A percentile compares a stretch with the other conserved stretches of the same genome.
phyloP scores from a whole-genome alignment of 2,888 invertebrate genomes.

The Heteropelma amictum region DNA sequence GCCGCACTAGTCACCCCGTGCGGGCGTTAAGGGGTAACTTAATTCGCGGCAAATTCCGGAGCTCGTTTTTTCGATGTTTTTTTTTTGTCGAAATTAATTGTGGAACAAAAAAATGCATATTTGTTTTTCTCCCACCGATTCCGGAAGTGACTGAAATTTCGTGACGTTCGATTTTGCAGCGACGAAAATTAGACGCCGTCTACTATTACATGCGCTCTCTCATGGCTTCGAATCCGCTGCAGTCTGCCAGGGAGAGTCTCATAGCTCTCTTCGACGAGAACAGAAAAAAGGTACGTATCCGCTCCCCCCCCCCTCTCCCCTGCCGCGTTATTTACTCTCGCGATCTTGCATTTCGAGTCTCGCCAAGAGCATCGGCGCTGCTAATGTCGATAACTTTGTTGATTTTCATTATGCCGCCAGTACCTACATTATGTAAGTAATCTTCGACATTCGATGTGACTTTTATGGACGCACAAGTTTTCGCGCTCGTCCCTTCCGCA shows the following conservation, averaged over 20 bases:
- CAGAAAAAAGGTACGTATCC: conserved; percentile 86
- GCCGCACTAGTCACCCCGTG: no score
- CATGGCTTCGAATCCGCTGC: conserved; percentile 95
- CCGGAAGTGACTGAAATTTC: neutral
- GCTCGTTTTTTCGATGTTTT: no score
- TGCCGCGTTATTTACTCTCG: no score
- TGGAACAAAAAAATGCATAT: neutral
- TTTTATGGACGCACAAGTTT: conserved; percentile 35
- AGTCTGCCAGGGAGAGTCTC: conserved; percentile 94
- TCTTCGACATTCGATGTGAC: conserved; percentile 73
- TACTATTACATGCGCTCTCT: conserved; percentile 97
- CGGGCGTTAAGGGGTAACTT: no score
- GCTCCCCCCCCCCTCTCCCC: no score
- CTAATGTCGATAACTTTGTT: conserved; percentile 37
- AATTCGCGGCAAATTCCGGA: no score
- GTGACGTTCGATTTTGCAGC: conserved; percentile 80
- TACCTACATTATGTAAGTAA: conserved; percentile 81
- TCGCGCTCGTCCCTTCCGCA: no score
- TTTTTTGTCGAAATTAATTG: no score
- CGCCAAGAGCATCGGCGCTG: no score
- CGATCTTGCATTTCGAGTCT: no score
- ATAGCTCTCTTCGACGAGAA: conserved; percentile 94
- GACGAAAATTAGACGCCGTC: conserved; percentile 95
- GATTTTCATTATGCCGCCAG: conserved; percentile 78
- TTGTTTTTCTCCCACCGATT: neutral